Evolutionary conservation across 2,113 vertebrate genomes (phyloP), one percentile per base, ranked within the genome.

Genomic region (Oryzias curvinotus): DNA sequence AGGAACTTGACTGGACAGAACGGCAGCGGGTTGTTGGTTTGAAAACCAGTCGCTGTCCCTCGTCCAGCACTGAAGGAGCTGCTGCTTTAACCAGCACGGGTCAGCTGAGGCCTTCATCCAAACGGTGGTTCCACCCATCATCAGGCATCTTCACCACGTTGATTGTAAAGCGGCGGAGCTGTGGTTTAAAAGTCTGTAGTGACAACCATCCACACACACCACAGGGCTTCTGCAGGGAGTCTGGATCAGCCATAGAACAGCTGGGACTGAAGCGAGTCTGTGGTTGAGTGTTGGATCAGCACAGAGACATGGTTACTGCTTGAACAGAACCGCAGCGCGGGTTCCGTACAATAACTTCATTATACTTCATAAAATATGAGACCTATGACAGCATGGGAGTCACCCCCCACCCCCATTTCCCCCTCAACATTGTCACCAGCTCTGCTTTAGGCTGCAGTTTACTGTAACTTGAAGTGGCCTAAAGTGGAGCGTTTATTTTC

Each of bases 401-500:
- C 21, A 1, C 30, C 30, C 30, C 8, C 8, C 30, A 7, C 30
- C 7, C 7, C 7, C 30, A 3, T 8, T 8, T 8, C 1, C 30
- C 6, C 30, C 7, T 8, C 30, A 23, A 36, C 30, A 36, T 8
- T 36, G 30, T 36, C 30, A 36, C 30, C 30, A 7, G 7, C 7
- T 36, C 7, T 36, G 30, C 30, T 36, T 36, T n/a, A 36, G 68
- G 65, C 47, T 23, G 53, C 18, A 57, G 42, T 78, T 78, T 48
- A 62, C 19, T 45, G 30, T 8, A n/a, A 73, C 65, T 44, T 55
- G 47, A 71, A 77, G 67, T 46, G 49, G 52, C 49, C 28, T 53
- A 56, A 71, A 75, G 62, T 3, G 2, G 16, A 7, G 0, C 65
- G 84, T 82, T 85, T 83, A 7, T 84, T 65, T 84, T 84, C 66